These are phyloP conservation scores for Sympetrum striolatum DNA, from an alignment of 2,888 invertebrate species.

Conservation along the genomic window DNA sequence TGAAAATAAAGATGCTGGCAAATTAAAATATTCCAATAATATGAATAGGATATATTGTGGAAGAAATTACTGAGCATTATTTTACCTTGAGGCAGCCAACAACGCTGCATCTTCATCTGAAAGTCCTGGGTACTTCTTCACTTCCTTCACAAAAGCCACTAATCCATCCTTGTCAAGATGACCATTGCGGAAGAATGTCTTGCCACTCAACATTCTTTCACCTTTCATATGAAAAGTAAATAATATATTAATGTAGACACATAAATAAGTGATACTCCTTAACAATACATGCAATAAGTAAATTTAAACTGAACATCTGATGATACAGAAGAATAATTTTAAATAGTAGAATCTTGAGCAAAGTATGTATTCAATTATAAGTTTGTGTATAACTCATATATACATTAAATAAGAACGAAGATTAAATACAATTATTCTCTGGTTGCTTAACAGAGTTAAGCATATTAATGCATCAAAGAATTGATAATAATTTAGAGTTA, in stretches of 20 bases:
- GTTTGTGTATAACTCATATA: not conserved
- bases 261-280: too few species aligned
- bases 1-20: not conserved
- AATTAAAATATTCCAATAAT: too few species aligned
- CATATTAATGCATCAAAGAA: too few species aligned
- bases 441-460: not conserved
- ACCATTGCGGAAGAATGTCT: conserved; percentile 56
- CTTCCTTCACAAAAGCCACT: conserved; percentile 60
- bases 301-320: too few species aligned
- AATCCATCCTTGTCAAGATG: conserved; percentile 58
- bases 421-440: too few species aligned
- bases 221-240: conserved; percentile 50
- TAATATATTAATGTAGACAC: too few species aligned
- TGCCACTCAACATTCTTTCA: conserved; percentile 55
- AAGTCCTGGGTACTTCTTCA: conserved; percentile 61
- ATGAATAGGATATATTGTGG: too few species aligned
- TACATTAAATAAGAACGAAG: not conserved
- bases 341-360: too few species aligned
- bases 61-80: not conserved
- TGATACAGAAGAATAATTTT: too few species aligned
- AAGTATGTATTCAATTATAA: too few species aligned
- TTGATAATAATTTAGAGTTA: too few species aligned
- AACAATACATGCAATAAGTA: too few species aligned
- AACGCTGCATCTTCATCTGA: conserved; percentile 64
- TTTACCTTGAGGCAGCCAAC: conserved; percentile 62